A percentile compares a stretch with the other conserved stretches of the same genome.
Conservation (phyloP, 1,140 invertebrate genomes). For the Zaprionus nigranus region DNA sequence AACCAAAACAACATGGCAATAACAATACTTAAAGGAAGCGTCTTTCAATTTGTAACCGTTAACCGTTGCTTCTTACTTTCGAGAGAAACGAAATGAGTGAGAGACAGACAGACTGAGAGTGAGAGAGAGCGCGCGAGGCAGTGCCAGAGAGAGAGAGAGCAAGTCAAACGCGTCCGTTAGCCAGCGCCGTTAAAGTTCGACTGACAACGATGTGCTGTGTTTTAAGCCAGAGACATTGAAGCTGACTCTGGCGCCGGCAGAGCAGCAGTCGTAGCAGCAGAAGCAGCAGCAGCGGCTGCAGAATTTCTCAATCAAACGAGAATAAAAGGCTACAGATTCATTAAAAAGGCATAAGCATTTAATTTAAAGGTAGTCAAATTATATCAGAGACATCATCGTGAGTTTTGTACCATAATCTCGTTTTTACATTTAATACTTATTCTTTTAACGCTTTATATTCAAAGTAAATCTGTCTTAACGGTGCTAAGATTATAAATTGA, state of each 20-base stretch:
- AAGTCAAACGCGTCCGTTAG: constrained; percentile 63
- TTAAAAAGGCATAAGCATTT: no score
- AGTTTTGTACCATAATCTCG: no score
- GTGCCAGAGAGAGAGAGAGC: constrained; percentile 31
- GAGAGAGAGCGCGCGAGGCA: constrained; percentile 24
- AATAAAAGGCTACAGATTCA: not conserved
- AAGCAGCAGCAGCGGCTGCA: not conserved
- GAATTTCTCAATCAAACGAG: not conserved
- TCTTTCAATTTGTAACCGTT: constrained; percentile 26
- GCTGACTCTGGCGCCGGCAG: constrained; percentile 29
- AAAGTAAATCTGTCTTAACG: not conserved
- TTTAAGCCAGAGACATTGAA: constrained; percentile 40
- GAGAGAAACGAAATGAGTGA: constrained; percentile 14
- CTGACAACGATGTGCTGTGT: constrained; percentile 42
- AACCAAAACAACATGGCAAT: not conserved
- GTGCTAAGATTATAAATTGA: not conserved
- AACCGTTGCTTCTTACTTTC: constrained; percentile 46
- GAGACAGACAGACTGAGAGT: constrained; percentile 13
- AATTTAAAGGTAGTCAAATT: no score
- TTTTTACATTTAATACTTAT: not conserved
- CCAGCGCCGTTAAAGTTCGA: constrained; percentile 68
- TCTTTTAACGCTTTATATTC: not conserved
- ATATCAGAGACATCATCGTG: no score
- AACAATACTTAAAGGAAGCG: constrained; percentile 42
- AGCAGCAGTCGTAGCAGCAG: constrained; percentile 23